Evolutionary conservation across 2,113 vertebrate genomes (phyloP).

Genomic region (Chaetodon trifascialis): DNA sequence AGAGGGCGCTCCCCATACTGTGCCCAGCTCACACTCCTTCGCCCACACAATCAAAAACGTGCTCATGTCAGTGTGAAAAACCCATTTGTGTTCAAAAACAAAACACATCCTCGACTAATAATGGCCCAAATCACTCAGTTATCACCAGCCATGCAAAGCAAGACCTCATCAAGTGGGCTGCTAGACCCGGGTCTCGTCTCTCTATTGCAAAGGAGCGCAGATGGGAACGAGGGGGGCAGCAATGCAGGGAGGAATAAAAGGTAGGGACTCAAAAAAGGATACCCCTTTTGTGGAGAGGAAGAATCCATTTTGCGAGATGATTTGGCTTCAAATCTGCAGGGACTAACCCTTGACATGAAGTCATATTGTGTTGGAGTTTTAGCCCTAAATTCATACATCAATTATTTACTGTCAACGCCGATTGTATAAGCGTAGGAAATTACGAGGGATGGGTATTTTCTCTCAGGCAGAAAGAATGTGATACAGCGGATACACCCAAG

Average conservation of each 20-base stretch:
- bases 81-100: constrained; percentile 91
- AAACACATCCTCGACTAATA: constrained; percentile 88
- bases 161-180: constrained; percentile 88
- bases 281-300: constrained; percentile 82
- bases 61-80: constrained; percentile 85
- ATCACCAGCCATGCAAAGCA: constrained; percentile 90
- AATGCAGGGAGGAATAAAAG: constrained; percentile 48
- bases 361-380: constrained; percentile 99
- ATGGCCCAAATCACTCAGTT: constrained; percentile 84
- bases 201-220: constrained; percentile 62
- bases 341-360: constrained; percentile 99
- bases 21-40: constrained; percentile 38
- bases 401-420: constrained; percentile 97
- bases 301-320: constrained; percentile 96
- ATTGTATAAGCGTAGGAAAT: constrained; percentile 99
- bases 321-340: constrained; percentile 95
- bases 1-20: constrained; percentile 70
- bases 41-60: constrained; percentile 74
- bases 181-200: constrained; percentile 74
- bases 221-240: constrained; percentile 1
- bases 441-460: constrained; percentile 98
- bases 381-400: constrained; percentile 99
- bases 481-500: constrained; percentile 92
- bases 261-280: constrained; percentile 51
- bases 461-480: constrained; percentile 99